Base-by-base conservation (phyloP, 2,888 invertebrate species). In the Lasius platythorax region DNA sequence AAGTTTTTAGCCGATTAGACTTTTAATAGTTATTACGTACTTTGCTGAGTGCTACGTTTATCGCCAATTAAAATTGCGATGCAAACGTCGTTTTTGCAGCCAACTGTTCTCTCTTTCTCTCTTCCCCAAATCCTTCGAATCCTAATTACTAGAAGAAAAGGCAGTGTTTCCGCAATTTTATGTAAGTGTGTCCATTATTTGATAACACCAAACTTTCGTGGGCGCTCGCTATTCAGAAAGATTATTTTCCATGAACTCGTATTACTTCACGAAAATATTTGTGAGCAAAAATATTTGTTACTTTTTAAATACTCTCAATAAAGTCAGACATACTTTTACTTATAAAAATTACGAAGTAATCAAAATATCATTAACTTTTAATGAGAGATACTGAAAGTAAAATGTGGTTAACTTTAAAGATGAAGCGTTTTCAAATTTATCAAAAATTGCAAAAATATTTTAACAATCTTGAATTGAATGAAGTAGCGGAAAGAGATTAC, bases 11-110 rank as follows among this genome's bases (percentile, higher is more conserved):
- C 73, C 87, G 88, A 90, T 91, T 89, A 89, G 88, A 92, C 86
- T 90, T 92, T 91, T 90, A 90, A 91, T 89, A 85, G 89, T 90
- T 87, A 90, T 90, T 90, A 89, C 75, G 73, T 83, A 88, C 86
- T 89, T 87, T 82, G 79, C 76, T 79, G 70, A 66, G 74, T 75
- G 83, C 84, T 43, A 50, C 85, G 87, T 90, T 90, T 87, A 89
- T 89, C 87, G 86, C 85, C 86, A 88, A 88, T 75, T 70, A 89
- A 88, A 90, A 90, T 88, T 83, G 85, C 70, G 74, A 85, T 74
- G 85, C 78, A 66, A 82, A 64, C 63, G 67, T 83, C 85, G 85
- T 90, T 90, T 88, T 84, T 86, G 70, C 50, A 50, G 15, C 56
- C 79, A 84, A 84, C 85, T 82, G 83, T 40, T 33, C 15, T 50